Percentiles rank a stretch among this genome's conserved stretches.
phyloP scores from a whole-genome alignment of 2,888 invertebrate genomes.

The Brenthis daphne region DNA sequence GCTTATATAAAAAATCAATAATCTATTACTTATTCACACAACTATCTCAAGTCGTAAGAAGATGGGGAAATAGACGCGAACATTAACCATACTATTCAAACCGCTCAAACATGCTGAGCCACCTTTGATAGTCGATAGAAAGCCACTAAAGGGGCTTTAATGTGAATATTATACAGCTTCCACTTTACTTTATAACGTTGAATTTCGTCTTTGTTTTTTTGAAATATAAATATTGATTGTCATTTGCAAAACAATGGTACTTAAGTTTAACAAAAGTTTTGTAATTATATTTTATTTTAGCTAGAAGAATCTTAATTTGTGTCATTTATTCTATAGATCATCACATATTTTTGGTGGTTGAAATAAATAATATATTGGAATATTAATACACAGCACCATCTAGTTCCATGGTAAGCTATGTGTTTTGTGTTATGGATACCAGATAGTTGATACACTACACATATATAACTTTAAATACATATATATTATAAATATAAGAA shows the following conservation, averaged over 20 bases:
- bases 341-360: no score
- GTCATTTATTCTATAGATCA: no score
- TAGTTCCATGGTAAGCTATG: no score
- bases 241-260: conserved; percentile 24
- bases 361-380: no score
- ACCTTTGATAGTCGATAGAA: conserved; percentile 72
- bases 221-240: conserved; percentile 41
- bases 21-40: conserved; percentile 61
- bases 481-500: no score
- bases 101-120: conserved; percentile 73
- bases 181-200: conserved; percentile 41
- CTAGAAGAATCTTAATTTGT: no score
- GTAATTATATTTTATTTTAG: no score
- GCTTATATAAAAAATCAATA: conserved; percentile 21
- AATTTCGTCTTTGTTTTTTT: conserved; percentile 36
- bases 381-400: no score
- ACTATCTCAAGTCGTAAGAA: conserved; percentile 37
- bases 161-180: conserved; percentile 76
- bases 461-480: no score
- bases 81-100: conserved; percentile 75
- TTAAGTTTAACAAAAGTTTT: no score
- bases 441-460: no score
- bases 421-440: no score
- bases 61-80: conserved; percentile 62
- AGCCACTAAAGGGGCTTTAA: conserved; percentile 68